Conservation (phyloP, 2,888 invertebrate species). For the Alentia gelatinosa region DNA sequence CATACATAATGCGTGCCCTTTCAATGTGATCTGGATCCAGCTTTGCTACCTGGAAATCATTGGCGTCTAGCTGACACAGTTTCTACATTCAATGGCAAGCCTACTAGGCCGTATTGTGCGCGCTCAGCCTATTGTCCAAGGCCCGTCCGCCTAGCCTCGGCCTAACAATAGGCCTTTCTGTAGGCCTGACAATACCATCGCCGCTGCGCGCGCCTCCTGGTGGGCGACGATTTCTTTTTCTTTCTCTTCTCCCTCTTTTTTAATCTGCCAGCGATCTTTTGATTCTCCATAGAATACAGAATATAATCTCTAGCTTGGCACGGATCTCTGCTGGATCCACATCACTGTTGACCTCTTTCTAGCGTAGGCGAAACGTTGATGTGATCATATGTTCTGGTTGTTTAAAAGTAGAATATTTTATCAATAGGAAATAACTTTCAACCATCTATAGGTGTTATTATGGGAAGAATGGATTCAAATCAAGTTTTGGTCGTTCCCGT, state of each 20-base stretch:
- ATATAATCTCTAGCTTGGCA: too few relatives aligned
- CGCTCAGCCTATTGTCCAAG: not conserved
- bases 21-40: not conserved
- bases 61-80: slow-evolving; percentile 48
- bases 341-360: too few relatives aligned
- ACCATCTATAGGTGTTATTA: too few relatives aligned
- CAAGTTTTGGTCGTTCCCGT: too few relatives aligned
- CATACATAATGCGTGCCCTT: not conserved
- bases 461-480: too few relatives aligned
- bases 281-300: too few relatives aligned
- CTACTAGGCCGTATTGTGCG: slow-evolving; percentile 30
- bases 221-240: not conserved
- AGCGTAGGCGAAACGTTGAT: too few relatives aligned
- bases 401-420: too few relatives aligned
- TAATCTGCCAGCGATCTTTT: too few relatives aligned
- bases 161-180: slow-evolving; percentile 40
- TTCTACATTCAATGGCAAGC: not conserved
- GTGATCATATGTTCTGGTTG: too few relatives aligned
- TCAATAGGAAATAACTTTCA: too few relatives aligned
- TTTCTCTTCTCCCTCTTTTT: not conserved
- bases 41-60: not conserved
- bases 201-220: not conserved
- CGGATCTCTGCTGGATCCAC: too few relatives aligned
- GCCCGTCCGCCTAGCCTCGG: slow-evolving; percentile 16
- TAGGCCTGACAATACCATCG: not conserved